Conservation (phyloP, 2,113 vertebrate species). For the Urocynchramus pylzowi region DNA sequence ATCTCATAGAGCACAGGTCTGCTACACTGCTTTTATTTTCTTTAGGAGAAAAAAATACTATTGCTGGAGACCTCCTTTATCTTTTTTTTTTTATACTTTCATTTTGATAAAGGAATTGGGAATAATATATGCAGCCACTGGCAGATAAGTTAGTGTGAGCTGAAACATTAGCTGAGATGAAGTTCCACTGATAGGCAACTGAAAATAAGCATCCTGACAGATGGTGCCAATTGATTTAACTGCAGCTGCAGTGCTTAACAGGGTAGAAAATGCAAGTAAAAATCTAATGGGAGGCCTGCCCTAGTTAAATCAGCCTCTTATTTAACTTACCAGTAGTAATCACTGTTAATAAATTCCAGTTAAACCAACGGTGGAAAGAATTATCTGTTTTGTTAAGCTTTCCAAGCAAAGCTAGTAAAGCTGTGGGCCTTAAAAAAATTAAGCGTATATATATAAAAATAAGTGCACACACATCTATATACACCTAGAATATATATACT, state of each 20-base stretch:
- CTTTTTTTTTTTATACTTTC: not conserved
- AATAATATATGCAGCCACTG: not conserved
- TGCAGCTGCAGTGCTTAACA: not conserved
- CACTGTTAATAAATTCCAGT: not conserved
- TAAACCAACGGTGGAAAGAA: not conserved
- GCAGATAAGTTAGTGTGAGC: not conserved
- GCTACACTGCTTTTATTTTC: not conserved
- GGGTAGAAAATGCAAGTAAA: slow-evolving; percentile 15
- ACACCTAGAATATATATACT: not conserved
- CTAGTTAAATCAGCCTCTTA: not conserved
- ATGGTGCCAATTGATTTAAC: slow-evolving; percentile 35
- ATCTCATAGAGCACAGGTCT: not conserved
- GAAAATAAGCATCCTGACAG: slow-evolving; percentile 30
- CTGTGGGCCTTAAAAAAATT: not conserved
- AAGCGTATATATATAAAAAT: too few species aligned
- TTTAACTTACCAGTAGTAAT: not conserved
- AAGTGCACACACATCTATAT: not conserved
- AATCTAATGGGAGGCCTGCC: not conserved
- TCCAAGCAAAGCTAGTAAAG: not conserved
- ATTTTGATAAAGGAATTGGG: not conserved
- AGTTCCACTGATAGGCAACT: not conserved
- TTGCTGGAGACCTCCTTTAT: not conserved
- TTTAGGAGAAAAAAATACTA: not conserved
- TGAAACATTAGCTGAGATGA: not conserved
- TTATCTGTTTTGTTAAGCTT: not conserved